These are phyloP conservation scores for Caradrina clavipalpis DNA, from an alignment of 2,888 invertebrate genomes.

Conservation along the genomic window DNA sequence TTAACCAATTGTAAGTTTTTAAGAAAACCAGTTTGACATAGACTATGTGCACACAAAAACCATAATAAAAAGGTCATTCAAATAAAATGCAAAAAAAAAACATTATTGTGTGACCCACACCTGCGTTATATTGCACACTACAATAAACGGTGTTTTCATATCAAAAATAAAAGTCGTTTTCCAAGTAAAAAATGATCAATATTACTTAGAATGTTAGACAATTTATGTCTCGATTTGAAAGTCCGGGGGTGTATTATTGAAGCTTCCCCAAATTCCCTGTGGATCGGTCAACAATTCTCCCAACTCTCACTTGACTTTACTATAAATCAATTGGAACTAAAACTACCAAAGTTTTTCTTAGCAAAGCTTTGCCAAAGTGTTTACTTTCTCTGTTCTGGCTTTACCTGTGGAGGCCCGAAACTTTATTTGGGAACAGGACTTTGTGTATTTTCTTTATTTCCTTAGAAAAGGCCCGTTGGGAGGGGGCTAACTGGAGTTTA, in stretches of 20 bases:
- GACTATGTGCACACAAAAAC: too few species aligned
- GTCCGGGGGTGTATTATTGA: not conserved
- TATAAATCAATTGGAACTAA: slow-evolving; percentile 26
- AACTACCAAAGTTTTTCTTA: slow-evolving; percentile 14
- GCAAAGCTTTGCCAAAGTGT: slow-evolving; percentile 1
- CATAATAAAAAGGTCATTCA: too few species aligned
- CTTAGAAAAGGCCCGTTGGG: not conserved
- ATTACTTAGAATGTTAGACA: not conserved
- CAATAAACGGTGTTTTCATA: too few species aligned
- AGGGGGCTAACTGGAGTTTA: not conserved
- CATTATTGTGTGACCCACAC: too few species aligned
- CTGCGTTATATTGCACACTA: too few species aligned
- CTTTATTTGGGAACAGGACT: slow-evolving; percentile 14
- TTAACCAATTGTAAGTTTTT: too few species aligned
- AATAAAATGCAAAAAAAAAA: too few species aligned
- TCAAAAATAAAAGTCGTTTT: too few species aligned
- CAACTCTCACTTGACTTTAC: not conserved
- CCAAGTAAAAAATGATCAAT: too few species aligned
- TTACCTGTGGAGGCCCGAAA: not conserved
- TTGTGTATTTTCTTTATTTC: slow-evolving; percentile 9
- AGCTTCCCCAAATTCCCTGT: not conserved
- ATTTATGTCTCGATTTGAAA: not conserved
- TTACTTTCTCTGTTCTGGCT: not conserved
- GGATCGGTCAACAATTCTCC: not conserved
- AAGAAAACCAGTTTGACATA: too few species aligned